phyloP scores from a whole-genome alignment of 2,797 vertebrate species.

The Typhlichthys subterraneus region DNA sequence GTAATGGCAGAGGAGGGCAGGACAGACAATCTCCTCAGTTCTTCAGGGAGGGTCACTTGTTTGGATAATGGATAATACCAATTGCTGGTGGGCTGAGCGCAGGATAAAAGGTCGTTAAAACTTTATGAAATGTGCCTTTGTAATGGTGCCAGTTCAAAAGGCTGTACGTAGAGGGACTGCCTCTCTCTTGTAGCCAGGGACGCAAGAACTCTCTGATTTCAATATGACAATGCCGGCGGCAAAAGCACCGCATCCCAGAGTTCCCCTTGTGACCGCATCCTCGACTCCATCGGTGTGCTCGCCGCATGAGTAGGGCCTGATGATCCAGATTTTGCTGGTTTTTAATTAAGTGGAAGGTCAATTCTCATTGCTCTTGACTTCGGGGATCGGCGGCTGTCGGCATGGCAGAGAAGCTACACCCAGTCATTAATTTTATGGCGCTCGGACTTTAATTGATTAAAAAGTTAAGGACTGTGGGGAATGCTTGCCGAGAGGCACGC shows the following conservation, averaged over 20 bases:
- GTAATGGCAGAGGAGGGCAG: background rate
- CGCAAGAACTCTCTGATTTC: conserved; percentile 66
- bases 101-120: conserved; percentile 65
- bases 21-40: conserved; percentile 18
- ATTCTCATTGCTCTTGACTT: conserved; percentile 74
- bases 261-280: conserved; percentile 53
- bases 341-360: conserved; percentile 83
- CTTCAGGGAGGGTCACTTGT: conserved; percentile 46
- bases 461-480: conserved; percentile 70
- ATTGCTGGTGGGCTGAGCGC: conserved; percentile 28
- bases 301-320: conserved; percentile 46
- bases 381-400: conserved; percentile 73
- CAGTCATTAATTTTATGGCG: conserved; percentile 76
- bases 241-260: conserved; percentile 68
- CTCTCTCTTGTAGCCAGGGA: conserved; percentile 52
- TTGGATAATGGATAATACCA: conserved; percentile 61
- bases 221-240: conserved; percentile 78
- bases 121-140: conserved; percentile 63
- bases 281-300: conserved; percentile 42
- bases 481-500: conserved; percentile 33
- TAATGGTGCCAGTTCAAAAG: conserved; percentile 53
- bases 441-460: conserved; percentile 76
- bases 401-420: conserved; percentile 66
- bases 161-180: conserved; percentile 42
- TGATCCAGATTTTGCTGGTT: conserved; percentile 78